Conservation (phyloP, 2,888 invertebrate genomes). For the Papilio demoleus region DNA sequence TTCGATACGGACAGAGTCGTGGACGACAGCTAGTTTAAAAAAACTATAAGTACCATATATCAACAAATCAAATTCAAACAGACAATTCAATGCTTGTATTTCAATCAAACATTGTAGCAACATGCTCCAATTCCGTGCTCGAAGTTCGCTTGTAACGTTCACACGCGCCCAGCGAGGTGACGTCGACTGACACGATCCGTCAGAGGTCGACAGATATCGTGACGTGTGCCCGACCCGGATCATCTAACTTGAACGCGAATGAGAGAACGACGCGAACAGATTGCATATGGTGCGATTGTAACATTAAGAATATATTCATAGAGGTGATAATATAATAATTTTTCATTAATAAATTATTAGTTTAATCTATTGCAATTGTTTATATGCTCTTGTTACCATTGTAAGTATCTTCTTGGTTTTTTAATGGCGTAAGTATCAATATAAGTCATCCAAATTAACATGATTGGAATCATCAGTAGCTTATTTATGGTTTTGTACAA, state of each 20-base stretch:
- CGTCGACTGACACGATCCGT: slow-evolving; percentile 47
- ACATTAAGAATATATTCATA: not conserved
- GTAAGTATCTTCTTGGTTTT: too few relatives aligned
- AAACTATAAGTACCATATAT: not conserved
- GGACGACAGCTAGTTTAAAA: too few relatives aligned
- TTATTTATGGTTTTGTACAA: too few relatives aligned
- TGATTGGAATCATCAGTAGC: too few relatives aligned
- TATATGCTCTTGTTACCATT: not conserved
- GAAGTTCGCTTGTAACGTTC: slow-evolving; percentile 38
- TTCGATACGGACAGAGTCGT: too few relatives aligned
- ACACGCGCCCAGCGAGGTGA: slow-evolving; percentile 44
- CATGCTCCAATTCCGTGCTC: slow-evolving; percentile 37
- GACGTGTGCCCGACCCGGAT: slow-evolving; percentile 50
- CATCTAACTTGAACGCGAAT: slow-evolving; percentile 42
- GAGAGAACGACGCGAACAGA: slow-evolving; percentile 32
- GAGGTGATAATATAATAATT: not conserved
- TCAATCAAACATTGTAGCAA: slow-evolving; percentile 26
- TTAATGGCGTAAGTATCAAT: too few relatives aligned
- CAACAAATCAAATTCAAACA: slow-evolving; percentile 13
- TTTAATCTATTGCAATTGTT: not conserved
- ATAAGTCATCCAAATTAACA: too few relatives aligned
- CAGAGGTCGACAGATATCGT: slow-evolving; percentile 49
- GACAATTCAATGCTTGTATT: slow-evolving; percentile 16
- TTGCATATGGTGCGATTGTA: slow-evolving; percentile 25
- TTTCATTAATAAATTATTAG: not conserved